A percentile compares a stretch with the other conserved stretches of the same genome.
phyloP scores from a whole-genome alignment of 2,797 vertebrate species.

The Lemur catta region DNA sequence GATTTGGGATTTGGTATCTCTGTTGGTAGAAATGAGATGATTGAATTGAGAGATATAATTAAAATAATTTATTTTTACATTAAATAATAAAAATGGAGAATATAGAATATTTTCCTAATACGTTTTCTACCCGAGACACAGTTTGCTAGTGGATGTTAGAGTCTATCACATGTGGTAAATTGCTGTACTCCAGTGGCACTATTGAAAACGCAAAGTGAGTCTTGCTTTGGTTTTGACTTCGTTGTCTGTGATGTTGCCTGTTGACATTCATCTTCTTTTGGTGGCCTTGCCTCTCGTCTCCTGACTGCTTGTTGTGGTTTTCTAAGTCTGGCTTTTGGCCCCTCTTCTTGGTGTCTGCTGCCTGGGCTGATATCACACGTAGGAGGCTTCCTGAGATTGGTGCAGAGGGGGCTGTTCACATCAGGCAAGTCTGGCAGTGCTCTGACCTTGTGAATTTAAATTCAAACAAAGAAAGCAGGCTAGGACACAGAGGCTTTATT shows the following conservation, averaged over 20 bases:
- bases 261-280: not conserved
- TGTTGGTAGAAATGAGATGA: not conserved
- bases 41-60: not conserved
- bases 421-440: not conserved
- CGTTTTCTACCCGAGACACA: not conserved
- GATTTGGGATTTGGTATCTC: conserved; percentile 2
- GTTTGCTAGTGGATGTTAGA: not conserved
- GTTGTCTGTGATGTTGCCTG: not conserved
- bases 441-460: not conserved
- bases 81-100: not conserved
- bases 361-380: not conserved
- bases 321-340: not conserved
- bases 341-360: not conserved
- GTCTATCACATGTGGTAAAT: not conserved
- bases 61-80: conserved; percentile 1
- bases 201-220: not conserved
- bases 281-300: not conserved
- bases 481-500: not conserved
- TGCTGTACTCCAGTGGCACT: not conserved
- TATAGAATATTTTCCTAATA: not conserved
- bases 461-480: not conserved
- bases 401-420: not conserved
- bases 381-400: not conserved
- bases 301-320: not conserved
- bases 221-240: not conserved